Conservation (phyloP, 2,888 invertebrate genomes). For the Chrysomela aeneicollis region DNA sequence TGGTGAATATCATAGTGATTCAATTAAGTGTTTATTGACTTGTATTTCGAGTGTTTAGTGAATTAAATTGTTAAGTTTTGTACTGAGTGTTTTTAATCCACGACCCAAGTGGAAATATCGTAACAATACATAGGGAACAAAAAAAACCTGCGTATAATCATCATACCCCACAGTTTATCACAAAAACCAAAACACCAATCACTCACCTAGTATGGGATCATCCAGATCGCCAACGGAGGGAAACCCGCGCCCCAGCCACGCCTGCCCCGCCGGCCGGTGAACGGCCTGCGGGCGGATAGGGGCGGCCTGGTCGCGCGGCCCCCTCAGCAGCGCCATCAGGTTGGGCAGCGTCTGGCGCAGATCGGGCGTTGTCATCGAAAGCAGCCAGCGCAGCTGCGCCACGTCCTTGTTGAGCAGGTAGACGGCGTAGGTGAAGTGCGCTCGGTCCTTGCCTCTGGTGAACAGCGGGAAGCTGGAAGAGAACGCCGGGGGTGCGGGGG, state of each 20-base stretch:
- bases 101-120: too few relatives aligned
- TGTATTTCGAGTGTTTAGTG: too few relatives aligned
- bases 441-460: slow-evolving; percentile 78
- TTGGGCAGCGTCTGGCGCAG: slow-evolving; percentile 81
- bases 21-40: too few relatives aligned
- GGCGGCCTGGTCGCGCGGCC: slow-evolving; percentile 30
- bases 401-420: slow-evolving; percentile 94
- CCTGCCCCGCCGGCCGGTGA: slow-evolving; percentile 20
- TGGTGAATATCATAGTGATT: too few relatives aligned
- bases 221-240: slow-evolving; percentile 47
- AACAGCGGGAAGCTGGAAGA: slow-evolving; percentile 82
- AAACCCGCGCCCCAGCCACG: slow-evolving; percentile 44
- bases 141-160: too few relatives aligned
- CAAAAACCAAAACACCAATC: too few relatives aligned
- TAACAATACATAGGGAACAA: too few relatives aligned
- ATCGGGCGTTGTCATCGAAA: slow-evolving; percentile 76
- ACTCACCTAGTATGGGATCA: slow-evolving; percentile 47
- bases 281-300: not conserved
- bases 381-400: slow-evolving; percentile 84
- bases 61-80: too few relatives aligned
- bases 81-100: too few relatives aligned
- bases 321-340: slow-evolving; percentile 61
- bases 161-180: too few relatives aligned
- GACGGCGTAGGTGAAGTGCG: slow-evolving; percentile 87
- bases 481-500: too few relatives aligned